phyloP scores from a whole-genome alignment of 92 coral and sea anemone species.

The Galaxea fascicularis region DNA sequence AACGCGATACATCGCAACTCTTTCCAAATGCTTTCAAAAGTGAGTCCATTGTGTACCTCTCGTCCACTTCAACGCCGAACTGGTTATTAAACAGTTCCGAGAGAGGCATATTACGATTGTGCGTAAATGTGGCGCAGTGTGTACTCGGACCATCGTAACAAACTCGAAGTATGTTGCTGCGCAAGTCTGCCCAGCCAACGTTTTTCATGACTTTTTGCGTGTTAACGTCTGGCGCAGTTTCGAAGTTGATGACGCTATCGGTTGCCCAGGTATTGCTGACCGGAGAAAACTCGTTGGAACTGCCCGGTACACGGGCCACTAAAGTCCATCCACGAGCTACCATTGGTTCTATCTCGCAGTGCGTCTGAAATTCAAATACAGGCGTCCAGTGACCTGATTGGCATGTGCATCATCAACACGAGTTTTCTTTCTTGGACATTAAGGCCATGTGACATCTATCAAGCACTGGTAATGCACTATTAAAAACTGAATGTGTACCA shows the following conservation, averaged over 20 bases:
- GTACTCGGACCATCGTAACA: slow-evolving; percentile 81
- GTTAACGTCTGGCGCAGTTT: slow-evolving; percentile 71
- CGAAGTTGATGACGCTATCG: slow-evolving; percentile 73
- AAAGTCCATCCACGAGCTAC: slow-evolving; percentile 93
- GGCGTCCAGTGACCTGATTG: slow-evolving; percentile 1
- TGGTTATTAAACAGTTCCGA: slow-evolving; percentile 88
- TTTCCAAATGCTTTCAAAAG: slow-evolving; percentile 81
- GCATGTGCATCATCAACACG: not conserved
- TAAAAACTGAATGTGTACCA: too few species aligned
- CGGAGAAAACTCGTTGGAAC: slow-evolving; percentile 86
- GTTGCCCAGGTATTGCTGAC: slow-evolving; percentile 96
- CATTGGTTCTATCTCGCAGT: slow-evolving; percentile 89
- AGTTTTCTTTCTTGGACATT: not conserved
- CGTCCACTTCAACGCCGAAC: slow-evolving; percentile 86
- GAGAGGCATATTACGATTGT: slow-evolving; percentile 78
- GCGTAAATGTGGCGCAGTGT: slow-evolving; percentile 88
- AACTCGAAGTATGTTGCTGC: slow-evolving; percentile 72
- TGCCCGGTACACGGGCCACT: slow-evolving; percentile 87
- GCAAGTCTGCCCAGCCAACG: slow-evolving; percentile 85
- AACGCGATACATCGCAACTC: slow-evolving; percentile 70
- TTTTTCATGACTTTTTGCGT: slow-evolving; percentile 84
- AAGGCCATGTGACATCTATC: not conserved
- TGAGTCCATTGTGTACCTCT: slow-evolving; percentile 72
- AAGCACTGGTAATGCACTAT: not conserved
- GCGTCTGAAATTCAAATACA: slow-evolving; percentile 76